Conservation (phyloP, 30 jellyfish, hydroid and myxozoan species). For the Chrysaora quinquecirrha region DNA sequence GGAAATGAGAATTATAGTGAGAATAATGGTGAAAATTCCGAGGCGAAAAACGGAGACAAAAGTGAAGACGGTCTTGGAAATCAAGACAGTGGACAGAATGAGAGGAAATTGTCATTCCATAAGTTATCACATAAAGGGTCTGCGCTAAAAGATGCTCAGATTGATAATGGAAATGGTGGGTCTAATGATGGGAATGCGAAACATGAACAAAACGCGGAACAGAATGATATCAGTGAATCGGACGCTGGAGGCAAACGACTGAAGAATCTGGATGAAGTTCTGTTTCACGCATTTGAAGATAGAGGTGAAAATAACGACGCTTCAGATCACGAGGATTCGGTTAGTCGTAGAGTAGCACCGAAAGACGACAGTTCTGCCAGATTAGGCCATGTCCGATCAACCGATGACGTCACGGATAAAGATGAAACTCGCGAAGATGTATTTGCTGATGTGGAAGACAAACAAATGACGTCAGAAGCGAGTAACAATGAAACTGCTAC, state of each 20-base stretch:
- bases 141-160: not conserved
- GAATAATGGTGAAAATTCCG: not conserved
- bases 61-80: no score
- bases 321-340: not conserved
- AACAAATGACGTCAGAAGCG: not conserved
- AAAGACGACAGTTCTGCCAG: slow-evolving; percentile 17
- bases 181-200: not conserved
- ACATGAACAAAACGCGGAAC: not conserved
- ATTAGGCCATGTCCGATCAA: not conserved
- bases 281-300: slow-evolving; percentile 48
- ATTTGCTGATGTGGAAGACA: slow-evolving; percentile 45
- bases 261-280: slow-evolving; percentile 18
- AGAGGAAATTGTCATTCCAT: not conserved
- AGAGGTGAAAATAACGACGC: slow-evolving; percentile 28
- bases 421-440: slow-evolving; percentile 11
- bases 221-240: slow-evolving; percentile 4
- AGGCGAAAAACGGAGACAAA: no score
- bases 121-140: not conserved
- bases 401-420: not conserved
- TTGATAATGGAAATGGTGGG: not conserved
- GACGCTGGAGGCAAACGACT: not conserved
- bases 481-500: not conserved
- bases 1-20: not conserved
- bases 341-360: slow-evolving; percentile 6
- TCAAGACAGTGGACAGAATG: no score